These are phyloP conservation scores for Zele albiditarsus DNA, from an alignment of 2,888 invertebrate genomes.

Conservation along the genomic window DNA sequence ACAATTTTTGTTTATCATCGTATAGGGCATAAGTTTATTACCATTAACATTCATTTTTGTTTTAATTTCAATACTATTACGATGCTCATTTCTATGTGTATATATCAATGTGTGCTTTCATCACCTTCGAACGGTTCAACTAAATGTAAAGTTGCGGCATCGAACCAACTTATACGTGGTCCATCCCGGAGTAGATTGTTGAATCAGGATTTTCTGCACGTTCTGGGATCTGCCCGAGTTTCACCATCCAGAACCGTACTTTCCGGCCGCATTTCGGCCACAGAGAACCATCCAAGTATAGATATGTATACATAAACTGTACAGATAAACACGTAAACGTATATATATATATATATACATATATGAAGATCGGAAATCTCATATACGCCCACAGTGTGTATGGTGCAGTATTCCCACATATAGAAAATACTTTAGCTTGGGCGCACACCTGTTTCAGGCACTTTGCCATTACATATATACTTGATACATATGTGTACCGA, in stretches of 20 bases:
- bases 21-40: too few relatives aligned
- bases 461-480: background rate
- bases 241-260: slow-evolving; percentile 7
- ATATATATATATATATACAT: background rate
- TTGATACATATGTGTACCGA: background rate
- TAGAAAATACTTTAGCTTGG: slow-evolving; percentile 31
- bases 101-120: background rate
- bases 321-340: background rate
- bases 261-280: slow-evolving; percentile 2
- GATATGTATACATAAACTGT: background rate
- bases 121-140: background rate
- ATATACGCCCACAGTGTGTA: slow-evolving; percentile 4
- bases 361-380: background rate
- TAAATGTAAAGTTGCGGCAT: slow-evolving; percentile 4
- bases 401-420: background rate
- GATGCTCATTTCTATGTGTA: background rate
- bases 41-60: background rate
- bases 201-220: slow-evolving; percentile 26
- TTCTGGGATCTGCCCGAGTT: background rate
- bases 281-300: background rate
- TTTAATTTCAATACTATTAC: background rate
- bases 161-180: background rate
- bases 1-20: too few relatives aligned
- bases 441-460: slow-evolving; percentile 45
- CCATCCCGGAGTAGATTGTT: background rate